These are phyloP conservation scores for Aphyosemion australe DNA, from an alignment of 2,113 vertebrate genomes.

Conservation along the genomic window DNA sequence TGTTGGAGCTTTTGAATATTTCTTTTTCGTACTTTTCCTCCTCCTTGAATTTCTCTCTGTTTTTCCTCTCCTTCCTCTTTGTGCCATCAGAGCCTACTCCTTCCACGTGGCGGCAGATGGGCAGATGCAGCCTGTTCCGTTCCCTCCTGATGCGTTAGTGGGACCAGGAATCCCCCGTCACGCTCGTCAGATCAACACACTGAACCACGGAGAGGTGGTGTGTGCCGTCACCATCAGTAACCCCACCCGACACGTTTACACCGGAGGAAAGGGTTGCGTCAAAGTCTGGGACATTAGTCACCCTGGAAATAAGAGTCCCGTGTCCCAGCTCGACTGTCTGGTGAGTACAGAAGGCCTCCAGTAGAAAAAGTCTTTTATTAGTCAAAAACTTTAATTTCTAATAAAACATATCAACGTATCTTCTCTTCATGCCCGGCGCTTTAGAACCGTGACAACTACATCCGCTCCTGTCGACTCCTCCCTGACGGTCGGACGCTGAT, in stretches of 20 bases:
- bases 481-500: constrained; percentile 95
- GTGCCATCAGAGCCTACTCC: constrained; percentile 86
- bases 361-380: background rate
- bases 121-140: constrained; percentile 97
- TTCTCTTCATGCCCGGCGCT: background rate
- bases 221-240: constrained; percentile 98
- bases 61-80: background rate
- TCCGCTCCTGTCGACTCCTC: constrained; percentile 96
- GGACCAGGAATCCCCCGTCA: constrained; percentile 94
- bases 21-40: background rate
- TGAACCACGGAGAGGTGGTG: constrained; percentile 95
- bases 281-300: constrained; percentile 99
- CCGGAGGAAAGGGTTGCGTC: constrained; percentile 94
- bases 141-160: constrained; percentile 92
- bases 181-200: constrained; percentile 95
- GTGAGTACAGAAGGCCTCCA: constrained; percentile 75
- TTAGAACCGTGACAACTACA: constrained; percentile 97
- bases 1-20: background rate
- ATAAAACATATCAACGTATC: too few species aligned
- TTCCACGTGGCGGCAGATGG: constrained; percentile 95
- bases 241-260: constrained; percentile 95
- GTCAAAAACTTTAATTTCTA: background rate
- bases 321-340: constrained; percentile 96
- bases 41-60: background rate
- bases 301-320: constrained; percentile 95